These are phyloP conservation scores for Corythoichthys haematopterus DNA, from an alignment of 2,113 vertebrate species.

Conservation along the genomic window DNA sequence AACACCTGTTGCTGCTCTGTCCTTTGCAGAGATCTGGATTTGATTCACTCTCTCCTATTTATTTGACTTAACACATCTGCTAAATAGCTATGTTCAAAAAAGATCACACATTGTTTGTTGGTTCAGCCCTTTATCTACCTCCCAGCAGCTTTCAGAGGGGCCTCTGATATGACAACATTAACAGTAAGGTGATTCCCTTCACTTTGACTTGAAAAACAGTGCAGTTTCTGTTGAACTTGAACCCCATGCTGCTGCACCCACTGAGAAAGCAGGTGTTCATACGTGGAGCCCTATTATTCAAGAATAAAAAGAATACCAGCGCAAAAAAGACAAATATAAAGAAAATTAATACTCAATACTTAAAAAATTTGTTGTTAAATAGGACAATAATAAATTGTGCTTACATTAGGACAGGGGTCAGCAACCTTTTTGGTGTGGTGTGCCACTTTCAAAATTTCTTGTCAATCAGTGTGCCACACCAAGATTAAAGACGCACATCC, in stretches of 20 bases:
- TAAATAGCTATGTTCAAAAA: slow-evolving; percentile 35
- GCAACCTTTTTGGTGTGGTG: no score
- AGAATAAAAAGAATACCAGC: background rate
- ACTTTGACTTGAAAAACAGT: slow-evolving; percentile 37
- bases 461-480: no score
- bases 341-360: background rate
- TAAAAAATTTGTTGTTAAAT: no score
- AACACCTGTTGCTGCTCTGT: slow-evolving; percentile 7
- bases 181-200: slow-evolving; percentile 49
- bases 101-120: slow-evolving; percentile 56
- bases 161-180: slow-evolving; percentile 38
- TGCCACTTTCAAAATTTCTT: no score
- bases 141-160: slow-evolving; percentile 21
- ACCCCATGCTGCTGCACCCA: slow-evolving; percentile 33
- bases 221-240: slow-evolving; percentile 6
- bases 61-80: slow-evolving; percentile 63
- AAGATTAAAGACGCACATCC: no score
- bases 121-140: slow-evolving; percentile 25
- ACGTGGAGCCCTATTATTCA: slow-evolving; percentile 1
- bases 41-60: slow-evolving; percentile 54
- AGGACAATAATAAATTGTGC: background rate
- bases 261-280: slow-evolving; percentile 30
- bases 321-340: background rate
- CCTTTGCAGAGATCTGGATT: slow-evolving; percentile 37
- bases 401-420: no score